Conservation (phyloP, 2,113 vertebrate genomes). For the Halichoerus grypus region DNA sequence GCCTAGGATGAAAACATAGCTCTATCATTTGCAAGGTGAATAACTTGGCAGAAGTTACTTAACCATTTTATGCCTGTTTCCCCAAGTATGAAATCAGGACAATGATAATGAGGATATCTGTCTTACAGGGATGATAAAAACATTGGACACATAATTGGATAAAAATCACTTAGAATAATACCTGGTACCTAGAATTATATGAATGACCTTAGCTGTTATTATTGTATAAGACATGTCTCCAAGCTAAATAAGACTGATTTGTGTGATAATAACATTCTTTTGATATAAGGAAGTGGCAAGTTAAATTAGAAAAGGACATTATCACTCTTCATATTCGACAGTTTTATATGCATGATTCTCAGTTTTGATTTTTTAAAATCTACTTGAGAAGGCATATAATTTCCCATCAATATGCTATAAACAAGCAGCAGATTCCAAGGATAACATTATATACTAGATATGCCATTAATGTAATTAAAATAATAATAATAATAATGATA, state of each 20-base stretch:
- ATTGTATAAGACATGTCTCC: neutral
- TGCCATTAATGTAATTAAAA: neutral
- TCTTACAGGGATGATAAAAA: neutral
- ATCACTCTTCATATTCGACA: neutral
- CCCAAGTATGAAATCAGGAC: neutral
- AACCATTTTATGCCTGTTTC: neutral
- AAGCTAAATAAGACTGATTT: constrained; percentile 11
- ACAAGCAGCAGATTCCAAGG: neutral
- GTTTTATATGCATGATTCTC: neutral
- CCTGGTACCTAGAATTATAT: neutral
- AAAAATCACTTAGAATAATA: neutral
- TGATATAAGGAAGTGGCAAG: neutral
- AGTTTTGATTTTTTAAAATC: neutral
- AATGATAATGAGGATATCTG: neutral
- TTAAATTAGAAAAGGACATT: neutral
- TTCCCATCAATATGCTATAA: neutral
- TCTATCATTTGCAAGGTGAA: neutral
- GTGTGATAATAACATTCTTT: neutral
- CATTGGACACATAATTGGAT: neutral
- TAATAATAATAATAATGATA: neutral
- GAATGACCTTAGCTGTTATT: neutral
- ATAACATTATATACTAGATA: neutral
- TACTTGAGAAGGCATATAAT: neutral
- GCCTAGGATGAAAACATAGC: neutral
- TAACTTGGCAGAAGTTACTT: neutral